Conservation (phyloP, 1,140 invertebrate genomes). For the Adoxophyes honmai region DNA sequence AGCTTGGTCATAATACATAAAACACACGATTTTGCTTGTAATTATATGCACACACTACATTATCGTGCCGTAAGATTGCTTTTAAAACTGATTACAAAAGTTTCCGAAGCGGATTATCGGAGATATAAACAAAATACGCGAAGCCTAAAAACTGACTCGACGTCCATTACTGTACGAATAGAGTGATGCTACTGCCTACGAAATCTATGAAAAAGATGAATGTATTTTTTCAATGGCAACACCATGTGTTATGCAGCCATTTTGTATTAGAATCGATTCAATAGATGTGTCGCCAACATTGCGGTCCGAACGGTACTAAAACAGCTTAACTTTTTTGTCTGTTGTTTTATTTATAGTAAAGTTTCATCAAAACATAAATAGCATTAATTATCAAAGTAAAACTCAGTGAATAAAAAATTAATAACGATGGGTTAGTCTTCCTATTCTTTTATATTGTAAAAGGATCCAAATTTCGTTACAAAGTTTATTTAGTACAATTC, state of each 20-base stretch:
- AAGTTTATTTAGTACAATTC: neutral
- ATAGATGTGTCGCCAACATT: neutral
- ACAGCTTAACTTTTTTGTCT: too few species aligned
- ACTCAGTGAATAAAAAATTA: neutral
- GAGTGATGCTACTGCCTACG: slow-evolving; percentile 67
- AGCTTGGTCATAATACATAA: slow-evolving; percentile 42
- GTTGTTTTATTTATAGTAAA: too few species aligned
- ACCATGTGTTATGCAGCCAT: slow-evolving; percentile 32
- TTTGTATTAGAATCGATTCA: slow-evolving; percentile 11
- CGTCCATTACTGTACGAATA: slow-evolving; percentile 67
- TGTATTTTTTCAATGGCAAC: slow-evolving; percentile 64
- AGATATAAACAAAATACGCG: slow-evolving; percentile 73
- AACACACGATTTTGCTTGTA: slow-evolving; percentile 42
- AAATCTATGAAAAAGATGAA: slow-evolving; percentile 62
- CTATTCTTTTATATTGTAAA: too few species aligned
- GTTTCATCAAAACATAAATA: neutral
- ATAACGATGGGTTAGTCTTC: too few species aligned
- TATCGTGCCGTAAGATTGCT: slow-evolving; percentile 44
- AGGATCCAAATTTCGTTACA: neutral
- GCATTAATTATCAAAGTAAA: neutral
- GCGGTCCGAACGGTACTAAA: neutral
- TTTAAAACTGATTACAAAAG: slow-evolving; percentile 73
- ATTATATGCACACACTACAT: slow-evolving; percentile 60
- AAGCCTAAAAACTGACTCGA: slow-evolving; percentile 55
- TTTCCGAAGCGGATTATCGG: slow-evolving; percentile 64